Evolutionary conservation across 2,797 vertebrate species (phyloP).

Genomic region (Phrynocephalus guinanensis): DNA sequence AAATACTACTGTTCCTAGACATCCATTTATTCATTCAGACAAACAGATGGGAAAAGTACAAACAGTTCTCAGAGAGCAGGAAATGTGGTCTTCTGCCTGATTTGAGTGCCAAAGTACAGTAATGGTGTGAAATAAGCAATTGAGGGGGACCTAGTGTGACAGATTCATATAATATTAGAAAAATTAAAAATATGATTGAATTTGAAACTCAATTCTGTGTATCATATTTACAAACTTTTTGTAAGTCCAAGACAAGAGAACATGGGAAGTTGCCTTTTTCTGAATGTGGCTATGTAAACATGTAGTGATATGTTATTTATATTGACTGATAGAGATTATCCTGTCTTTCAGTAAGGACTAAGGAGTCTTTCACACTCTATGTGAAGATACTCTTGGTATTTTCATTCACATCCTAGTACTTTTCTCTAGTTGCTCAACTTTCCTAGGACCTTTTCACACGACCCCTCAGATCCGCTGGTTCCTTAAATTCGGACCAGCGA

Average conservation of each 20-base stretch:
- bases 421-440: not conserved
- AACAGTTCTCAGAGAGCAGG: slow-evolving; percentile 57
- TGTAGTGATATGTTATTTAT: not conserved
- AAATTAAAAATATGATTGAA: slow-evolving; percentile 25
- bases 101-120: slow-evolving; percentile 53
- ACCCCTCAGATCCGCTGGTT: too few species aligned
- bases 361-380: not conserved
- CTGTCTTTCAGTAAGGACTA: not conserved
- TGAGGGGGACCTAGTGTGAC: slow-evolving; percentile 47
- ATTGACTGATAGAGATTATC: not conserved
- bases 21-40: slow-evolving; percentile 62
- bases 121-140: slow-evolving; percentile 44
- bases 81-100: slow-evolving; percentile 52
- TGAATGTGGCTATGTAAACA: too few species aligned
- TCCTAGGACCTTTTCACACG: too few species aligned
- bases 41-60: slow-evolving; percentile 68
- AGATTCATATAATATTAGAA: slow-evolving; percentile 34
- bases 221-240: slow-evolving; percentile 24
- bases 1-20: slow-evolving; percentile 65
- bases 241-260: not conserved
- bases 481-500: too few species aligned
- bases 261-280: not conserved
- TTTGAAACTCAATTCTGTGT: not conserved
- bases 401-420: not conserved
- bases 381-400: not conserved